Base-by-base conservation (phyloP, 2,797 vertebrate genomes). In the Gallinago solitaria region DNA sequence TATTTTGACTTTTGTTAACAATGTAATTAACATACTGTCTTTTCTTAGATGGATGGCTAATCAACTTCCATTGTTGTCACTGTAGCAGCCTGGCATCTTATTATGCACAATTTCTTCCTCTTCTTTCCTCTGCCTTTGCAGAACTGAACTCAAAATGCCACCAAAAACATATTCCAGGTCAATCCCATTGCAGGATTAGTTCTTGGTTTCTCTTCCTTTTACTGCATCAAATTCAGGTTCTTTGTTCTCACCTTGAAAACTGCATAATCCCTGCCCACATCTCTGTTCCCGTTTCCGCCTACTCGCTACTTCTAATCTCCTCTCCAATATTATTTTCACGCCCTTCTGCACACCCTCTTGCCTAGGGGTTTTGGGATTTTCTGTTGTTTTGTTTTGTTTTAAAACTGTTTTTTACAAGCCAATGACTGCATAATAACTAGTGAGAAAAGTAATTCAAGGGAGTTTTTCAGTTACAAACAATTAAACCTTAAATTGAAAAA, bases 261-360 rank as follows among this genome's bases (percentile, higher is more conserved):
- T 33, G 23, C 70, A 64, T 89, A 90, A 91, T 83, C 77, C 80
- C 90, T 95, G 94, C 96, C 95, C 64, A 84, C 89, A 91, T 32
- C 48, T 60, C 67, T 57, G 80, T 56, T 87, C 83, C 70, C 39
- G 67, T 95, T 94, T 87, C 89, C 74, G 12, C 95, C 94, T 84
- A 95, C 96, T 91, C 85, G 4, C 71, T 68, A 19, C 18, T 84
- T 89, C 75, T 92, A 87, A 93, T 94, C 87, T 88, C 80, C 63
- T 84, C n/a, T 47, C 50, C 48, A 37, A 9, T 80, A 78, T 83
- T 90, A 67, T 61, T 82, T 86, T 81, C 92, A 95, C 79, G 8
- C 73, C 91, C 96, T 94, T 71, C 61, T 57, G 83, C 90, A 96
- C 93, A 53, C 90, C 88, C 74, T 95, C 80, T 91, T 90, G 88